These are phyloP conservation scores for Cynocephalus volans DNA, from an alignment of 2,113 vertebrate species.

Conservation along the genomic window DNA sequence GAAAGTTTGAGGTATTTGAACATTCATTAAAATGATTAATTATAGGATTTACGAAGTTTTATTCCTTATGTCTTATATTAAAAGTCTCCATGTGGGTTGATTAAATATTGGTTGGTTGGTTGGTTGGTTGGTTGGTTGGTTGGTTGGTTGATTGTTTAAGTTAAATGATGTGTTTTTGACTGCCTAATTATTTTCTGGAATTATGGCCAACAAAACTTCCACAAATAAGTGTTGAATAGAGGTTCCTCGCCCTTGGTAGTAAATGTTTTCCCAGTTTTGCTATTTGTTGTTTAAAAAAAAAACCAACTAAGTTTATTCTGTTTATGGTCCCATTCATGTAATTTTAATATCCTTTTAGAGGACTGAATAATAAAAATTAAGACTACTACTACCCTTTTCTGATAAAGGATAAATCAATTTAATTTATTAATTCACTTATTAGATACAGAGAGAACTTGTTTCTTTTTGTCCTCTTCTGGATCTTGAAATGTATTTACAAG, in stretches of 20 bases:
- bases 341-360: constrained; percentile 28
- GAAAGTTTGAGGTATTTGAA: background rate
- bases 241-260: background rate
- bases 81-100: background rate
- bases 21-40: background rate
- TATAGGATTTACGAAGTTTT: background rate
- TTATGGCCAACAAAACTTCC: background rate
- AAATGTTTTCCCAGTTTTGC: constrained; percentile 50
- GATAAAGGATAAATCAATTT: constrained; percentile 41
- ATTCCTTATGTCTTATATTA: background rate
- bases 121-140: background rate
- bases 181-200: constrained; percentile 31
- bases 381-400: background rate
- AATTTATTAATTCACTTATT: constrained; percentile 60
- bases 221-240: background rate
- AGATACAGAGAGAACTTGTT: constrained; percentile 66
- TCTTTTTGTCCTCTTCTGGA: background rate
- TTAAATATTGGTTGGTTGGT: background rate
- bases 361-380: background rate
- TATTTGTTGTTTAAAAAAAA: background rate
- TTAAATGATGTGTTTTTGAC: background rate
- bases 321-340: background rate
- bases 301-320: background rate
- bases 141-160: background rate
- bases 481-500: constrained; percentile 62